phyloP scores from a whole-genome alignment of 2,888 invertebrate genomes.

The Chymomyza procnemis region DNA sequence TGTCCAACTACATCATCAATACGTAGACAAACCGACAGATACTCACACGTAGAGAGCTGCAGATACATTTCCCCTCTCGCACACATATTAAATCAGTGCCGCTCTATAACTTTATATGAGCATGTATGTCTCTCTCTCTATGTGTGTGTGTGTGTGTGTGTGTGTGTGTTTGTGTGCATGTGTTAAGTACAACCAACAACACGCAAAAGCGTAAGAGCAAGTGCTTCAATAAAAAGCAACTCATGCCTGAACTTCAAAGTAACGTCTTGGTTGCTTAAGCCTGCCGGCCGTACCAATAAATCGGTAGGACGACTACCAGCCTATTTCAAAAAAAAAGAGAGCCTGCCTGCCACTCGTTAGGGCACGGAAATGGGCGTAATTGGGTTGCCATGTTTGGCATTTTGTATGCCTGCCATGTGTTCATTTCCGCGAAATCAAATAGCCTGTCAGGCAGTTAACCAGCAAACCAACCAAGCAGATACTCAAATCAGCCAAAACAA shows the following conservation, averaged over 20 bases:
- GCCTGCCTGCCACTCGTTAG: slow-evolving; percentile 8
- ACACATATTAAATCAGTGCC: slow-evolving; percentile 1
- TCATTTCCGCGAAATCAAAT: slow-evolving; percentile 55
- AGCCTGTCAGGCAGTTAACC: slow-evolving; percentile 31
- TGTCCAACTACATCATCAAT: not conserved
- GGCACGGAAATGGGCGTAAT: slow-evolving; percentile 65
- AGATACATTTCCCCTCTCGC: not conserved
- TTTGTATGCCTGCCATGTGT: slow-evolving; percentile 61
- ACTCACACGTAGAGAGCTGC: not conserved
- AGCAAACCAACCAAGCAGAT: slow-evolving; percentile 41
- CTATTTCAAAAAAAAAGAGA: not conserved
- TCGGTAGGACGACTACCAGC: not conserved
- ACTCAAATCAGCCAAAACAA: slow-evolving; percentile 2
- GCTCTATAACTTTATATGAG: not conserved
- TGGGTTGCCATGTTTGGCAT: slow-evolving; percentile 66
- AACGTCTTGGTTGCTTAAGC: not conserved
- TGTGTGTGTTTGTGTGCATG: not conserved
- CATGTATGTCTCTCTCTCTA: not conserved
- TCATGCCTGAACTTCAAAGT: not conserved
- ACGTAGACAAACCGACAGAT: not conserved
- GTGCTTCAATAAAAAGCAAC: not conserved
- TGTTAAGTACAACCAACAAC: slow-evolving; percentile 7
- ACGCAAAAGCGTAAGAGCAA: not conserved
- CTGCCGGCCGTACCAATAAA: not conserved
- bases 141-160: not conserved